Evolutionary conservation across 1,140 invertebrate genomes (phyloP), one percentile per base, ranked within the genome.

Genomic region (Microplitis mediator): DNA sequence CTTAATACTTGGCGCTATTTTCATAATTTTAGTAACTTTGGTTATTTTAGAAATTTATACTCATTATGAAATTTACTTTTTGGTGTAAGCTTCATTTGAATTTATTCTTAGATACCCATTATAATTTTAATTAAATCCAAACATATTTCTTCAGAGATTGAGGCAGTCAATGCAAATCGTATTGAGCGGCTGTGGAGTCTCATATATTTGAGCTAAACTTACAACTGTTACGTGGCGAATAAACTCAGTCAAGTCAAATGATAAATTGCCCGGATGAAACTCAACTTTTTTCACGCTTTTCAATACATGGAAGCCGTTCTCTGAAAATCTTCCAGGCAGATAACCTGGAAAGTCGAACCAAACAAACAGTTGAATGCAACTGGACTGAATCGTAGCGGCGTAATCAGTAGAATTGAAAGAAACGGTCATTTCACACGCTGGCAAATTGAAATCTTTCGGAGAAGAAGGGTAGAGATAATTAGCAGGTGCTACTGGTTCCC

Each of bases 291-390:
- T 84, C 81, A 14, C 70, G 69, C 34, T 51, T 63, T 52, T 70
- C 54, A 85, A 79, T 64, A 86, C 76, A 35, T 87, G 84, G 75
- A 93, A 93, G 4, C 92, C 92, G 85, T 93, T 93, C 75, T 91
- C 88, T 4, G 90, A 91, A 80, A 93, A 93, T 65, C 79, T 81
- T 3, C 91, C 91, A 51, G 74, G 68, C 63, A 83, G 77, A 16
- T 82, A 79, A 11, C 76, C 75, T 0, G 65, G 39, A 11, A 85
- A 76, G 71, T 92, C 90, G 4, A 93, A 71, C 90, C 91, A 92
- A 0, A 92, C 90, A 80, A 93, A 93, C n/a, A 90, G 83, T 39
- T 90, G 89, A 65, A 91, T 84, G 8, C 34, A 13, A 51, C 81
- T 79, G 60, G 89, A 88, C 23, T 67, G 76, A 36, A 92, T 61